Percentiles rank a stretch among this genome's conserved stretches.
Conservation (phyloP, 2,888 invertebrate genomes). For the Cephalotes varians region DNA sequence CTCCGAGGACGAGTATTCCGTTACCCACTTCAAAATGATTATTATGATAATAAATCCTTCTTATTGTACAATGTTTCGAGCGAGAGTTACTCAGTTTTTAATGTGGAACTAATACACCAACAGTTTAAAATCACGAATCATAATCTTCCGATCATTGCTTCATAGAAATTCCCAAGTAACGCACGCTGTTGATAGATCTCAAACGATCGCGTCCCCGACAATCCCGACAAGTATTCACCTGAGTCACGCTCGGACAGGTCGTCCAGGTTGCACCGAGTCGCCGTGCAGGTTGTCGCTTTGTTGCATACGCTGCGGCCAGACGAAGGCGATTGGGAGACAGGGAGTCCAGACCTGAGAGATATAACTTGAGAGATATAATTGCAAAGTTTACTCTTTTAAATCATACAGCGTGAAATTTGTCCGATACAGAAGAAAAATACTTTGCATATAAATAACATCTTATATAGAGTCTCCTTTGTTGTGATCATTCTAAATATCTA, state of each 20-base stretch:
- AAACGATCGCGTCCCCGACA: slow-evolving; percentile 16
- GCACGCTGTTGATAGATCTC: slow-evolving; percentile 5
- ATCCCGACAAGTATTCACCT: slow-evolving; percentile 43
- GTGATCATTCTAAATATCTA: background rate
- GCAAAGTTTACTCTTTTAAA: background rate
- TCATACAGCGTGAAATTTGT: background rate
- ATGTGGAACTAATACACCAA: background rate
- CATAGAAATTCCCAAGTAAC: slow-evolving; percentile 16
- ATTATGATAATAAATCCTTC: background rate
- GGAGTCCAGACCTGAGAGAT: background rate
- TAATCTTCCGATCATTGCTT: background rate
- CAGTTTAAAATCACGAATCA: background rate
- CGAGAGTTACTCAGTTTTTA: background rate
- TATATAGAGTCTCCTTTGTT: background rate
- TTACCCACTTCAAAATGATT: background rate
- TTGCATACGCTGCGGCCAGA: slow-evolving; percentile 4
- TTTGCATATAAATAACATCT: background rate
- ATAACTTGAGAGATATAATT: background rate
- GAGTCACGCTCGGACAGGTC: slow-evolving; percentile 48
- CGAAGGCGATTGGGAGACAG: background rate
- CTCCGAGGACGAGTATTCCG: background rate
- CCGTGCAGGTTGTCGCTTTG: slow-evolving; percentile 46
- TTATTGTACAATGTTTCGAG: background rate
- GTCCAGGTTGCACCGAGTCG: slow-evolving; percentile 43
- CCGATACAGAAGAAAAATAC: background rate